These are phyloP conservation scores for Hyles euphorbiae DNA, from an alignment of 1,140 invertebrate genomes.

Conservation along the genomic window DNA sequence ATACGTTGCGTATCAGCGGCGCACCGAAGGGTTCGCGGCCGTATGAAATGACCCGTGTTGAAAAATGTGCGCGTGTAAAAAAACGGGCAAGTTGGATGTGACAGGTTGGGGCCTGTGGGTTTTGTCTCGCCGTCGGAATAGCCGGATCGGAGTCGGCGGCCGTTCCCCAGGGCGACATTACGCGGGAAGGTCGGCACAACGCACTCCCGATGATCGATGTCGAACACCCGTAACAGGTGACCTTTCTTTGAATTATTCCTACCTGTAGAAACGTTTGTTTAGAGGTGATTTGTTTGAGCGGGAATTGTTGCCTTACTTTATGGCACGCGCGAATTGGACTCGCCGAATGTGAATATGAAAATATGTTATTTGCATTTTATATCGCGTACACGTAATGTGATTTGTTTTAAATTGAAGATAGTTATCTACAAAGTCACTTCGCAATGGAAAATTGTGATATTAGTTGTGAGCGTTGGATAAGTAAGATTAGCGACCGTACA, in stretches of 20 bases:
- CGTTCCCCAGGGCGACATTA: constrained; percentile 66
- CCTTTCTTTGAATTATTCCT: constrained; percentile 70
- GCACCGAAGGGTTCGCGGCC: constrained; percentile 22
- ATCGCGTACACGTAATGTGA: too few species aligned
- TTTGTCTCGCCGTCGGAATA: constrained; percentile 53
- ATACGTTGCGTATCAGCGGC: constrained; percentile 26
- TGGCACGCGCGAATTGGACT: constrained; percentile 36
- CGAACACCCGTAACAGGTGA: constrained; percentile 69
- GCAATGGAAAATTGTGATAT: too few species aligned
- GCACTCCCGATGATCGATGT: constrained; percentile 71
- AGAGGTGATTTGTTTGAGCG: constrained; percentile 66
- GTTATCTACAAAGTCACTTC: too few species aligned
- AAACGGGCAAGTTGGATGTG: constrained; percentile 52
- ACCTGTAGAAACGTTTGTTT: constrained; percentile 69
- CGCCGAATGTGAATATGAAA: constrained; percentile 46
- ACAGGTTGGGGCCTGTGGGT: constrained; percentile 44
- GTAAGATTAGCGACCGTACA: too few species aligned
- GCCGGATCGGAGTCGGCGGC: constrained; percentile 28
- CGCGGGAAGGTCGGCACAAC: constrained; percentile 55
- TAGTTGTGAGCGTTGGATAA: too few species aligned
- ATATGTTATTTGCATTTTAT: constrained; percentile 17
- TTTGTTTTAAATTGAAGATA: too few species aligned
- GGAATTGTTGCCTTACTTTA: constrained; percentile 52
- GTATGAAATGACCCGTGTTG: constrained; percentile 35
- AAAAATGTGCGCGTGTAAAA: constrained; percentile 50